Percentiles rank a stretch among this genome's conserved stretches.
Conservation (phyloP, 2,113 vertebrate species). For the Tor tambroides region DNA sequence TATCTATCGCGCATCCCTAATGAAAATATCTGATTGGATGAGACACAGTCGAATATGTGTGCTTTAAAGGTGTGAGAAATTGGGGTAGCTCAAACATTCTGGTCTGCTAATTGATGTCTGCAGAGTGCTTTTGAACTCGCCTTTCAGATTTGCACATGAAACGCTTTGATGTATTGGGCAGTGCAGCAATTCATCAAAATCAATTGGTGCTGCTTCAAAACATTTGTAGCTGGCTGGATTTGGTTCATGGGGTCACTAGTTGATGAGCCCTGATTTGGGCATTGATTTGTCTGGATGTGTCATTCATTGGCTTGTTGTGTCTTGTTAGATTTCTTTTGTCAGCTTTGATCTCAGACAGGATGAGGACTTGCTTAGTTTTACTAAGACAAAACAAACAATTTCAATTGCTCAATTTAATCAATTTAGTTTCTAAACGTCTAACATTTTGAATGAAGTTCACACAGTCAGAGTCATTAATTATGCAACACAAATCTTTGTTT, state of each 20-base stretch:
- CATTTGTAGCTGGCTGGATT: background rate
- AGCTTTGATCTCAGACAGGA: slow-evolving; percentile 7
- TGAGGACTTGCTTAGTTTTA: background rate
- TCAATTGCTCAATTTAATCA: too few species aligned
- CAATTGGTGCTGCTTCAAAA: background rate
- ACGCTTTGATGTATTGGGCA: background rate
- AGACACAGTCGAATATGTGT: background rate
- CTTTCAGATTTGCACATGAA: background rate
- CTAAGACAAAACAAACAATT: slow-evolving; percentile 19
- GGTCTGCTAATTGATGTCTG: background rate
- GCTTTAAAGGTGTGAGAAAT: background rate
- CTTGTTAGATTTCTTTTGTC: background rate
- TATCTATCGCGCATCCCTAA: too few species aligned
- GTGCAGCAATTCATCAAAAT: slow-evolving; percentile 2
- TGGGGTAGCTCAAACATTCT: background rate
- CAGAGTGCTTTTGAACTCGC: background rate
- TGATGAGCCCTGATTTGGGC: background rate
- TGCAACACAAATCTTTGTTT: too few species aligned
- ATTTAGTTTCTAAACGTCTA: too few species aligned
- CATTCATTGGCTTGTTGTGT: background rate
- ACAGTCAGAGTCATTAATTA: background rate
- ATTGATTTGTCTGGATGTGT: slow-evolving; percentile 13
- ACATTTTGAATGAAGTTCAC: background rate
- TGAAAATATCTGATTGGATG: background rate
- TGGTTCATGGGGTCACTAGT: background rate